Evolutionary conservation across 1,140 invertebrate species (phyloP).

Genomic region (Drosophila persimilis): DNA sequence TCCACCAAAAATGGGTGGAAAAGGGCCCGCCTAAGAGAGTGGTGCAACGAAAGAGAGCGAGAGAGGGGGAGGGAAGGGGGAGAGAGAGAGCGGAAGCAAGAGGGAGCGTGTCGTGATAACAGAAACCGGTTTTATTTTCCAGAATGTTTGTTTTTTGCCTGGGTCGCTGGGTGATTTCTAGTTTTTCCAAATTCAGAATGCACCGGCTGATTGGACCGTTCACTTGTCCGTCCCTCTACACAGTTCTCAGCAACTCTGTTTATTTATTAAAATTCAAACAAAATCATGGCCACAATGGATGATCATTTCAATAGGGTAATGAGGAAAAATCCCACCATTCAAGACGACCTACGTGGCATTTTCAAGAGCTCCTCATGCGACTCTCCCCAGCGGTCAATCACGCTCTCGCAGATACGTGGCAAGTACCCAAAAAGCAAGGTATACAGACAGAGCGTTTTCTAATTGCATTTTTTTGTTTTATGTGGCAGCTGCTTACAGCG

Average conservation of each 20-base stretch:
- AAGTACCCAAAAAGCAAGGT: slow-evolving; percentile 9
- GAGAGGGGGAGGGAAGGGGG: no score
- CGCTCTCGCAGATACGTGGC: slow-evolving; percentile 58
- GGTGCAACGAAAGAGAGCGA: neutral
- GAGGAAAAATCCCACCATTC: slow-evolving; percentile 34
- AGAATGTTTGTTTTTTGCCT: slow-evolving; percentile 18
- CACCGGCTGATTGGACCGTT: slow-evolving; percentile 22
- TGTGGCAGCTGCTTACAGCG: slow-evolving; percentile 43
- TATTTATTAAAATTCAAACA: neutral
- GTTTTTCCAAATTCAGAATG: slow-evolving; percentile 31
- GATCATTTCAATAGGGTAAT: slow-evolving; percentile 49
- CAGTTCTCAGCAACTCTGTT: no score
- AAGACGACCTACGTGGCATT: slow-evolving; percentile 29
- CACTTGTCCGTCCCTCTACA: slow-evolving; percentile 7
- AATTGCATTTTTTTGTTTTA: neutral
- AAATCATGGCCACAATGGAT: slow-evolving; percentile 46
- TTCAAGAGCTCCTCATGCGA: slow-evolving; percentile 31
- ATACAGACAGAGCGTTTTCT: neutral
- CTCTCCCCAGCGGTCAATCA: slow-evolving; percentile 45
- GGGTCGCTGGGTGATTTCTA: neutral
- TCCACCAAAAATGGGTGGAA: slow-evolving; percentile 38
- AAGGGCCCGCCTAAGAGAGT: neutral
- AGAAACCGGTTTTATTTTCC: slow-evolving; percentile 49
- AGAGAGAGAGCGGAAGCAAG: no score
- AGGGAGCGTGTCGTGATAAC: slow-evolving; percentile 9